Base-by-base conservation (phyloP, 2,888 invertebrate genomes). In the Apodemia hepburni region DNA sequence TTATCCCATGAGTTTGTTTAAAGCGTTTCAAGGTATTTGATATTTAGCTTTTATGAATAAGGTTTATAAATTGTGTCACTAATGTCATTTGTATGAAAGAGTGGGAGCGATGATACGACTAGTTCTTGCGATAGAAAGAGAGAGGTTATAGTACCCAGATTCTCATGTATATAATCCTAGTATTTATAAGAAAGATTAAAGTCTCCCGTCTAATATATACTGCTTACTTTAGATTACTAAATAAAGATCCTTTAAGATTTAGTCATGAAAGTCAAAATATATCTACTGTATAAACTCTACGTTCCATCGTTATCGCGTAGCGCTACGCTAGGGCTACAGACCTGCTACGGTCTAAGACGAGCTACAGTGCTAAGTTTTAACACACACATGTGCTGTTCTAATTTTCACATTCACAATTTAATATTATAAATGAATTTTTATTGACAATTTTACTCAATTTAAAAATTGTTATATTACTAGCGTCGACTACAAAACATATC, bases 341-440 rank as follows among this genome's bases (percentile, higher is more conserved):
- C 12, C 54, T 54, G 71, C 70, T 71, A 67, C 72, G 66, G 66
- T 58, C 65, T 63, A 67, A 69, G 70, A 71, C 69, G 69, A 60
- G 69, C 71, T 74, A 73, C 73, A 70, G 64, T 59, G 72, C 74
- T 74, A 75, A 72, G 70, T 59, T 65, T 70, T 73, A 74, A 71
- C 59, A 62, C 65, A 80, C 77, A 76, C 76, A 74, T 77, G 74
- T 76, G 75, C 75, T 17, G 4, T 49, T 18, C 9, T 18, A 6
- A 27, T 27, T 15, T 54, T 15, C 54, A 54, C 54, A 54, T 54
- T 27, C 54, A 54, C 22, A 22, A 27, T 54, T 54, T 54, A 27
- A 54, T 27, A 54, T 27, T 15, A 51, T 51, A 51, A 54, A 54
- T 27, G 22, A 54, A 54, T 15, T 27, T 27, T 12, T 4, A 54